These are phyloP conservation scores for Onchidella celtica DNA, from an alignment of 2,888 invertebrate genomes.

Conservation along the genomic window DNA sequence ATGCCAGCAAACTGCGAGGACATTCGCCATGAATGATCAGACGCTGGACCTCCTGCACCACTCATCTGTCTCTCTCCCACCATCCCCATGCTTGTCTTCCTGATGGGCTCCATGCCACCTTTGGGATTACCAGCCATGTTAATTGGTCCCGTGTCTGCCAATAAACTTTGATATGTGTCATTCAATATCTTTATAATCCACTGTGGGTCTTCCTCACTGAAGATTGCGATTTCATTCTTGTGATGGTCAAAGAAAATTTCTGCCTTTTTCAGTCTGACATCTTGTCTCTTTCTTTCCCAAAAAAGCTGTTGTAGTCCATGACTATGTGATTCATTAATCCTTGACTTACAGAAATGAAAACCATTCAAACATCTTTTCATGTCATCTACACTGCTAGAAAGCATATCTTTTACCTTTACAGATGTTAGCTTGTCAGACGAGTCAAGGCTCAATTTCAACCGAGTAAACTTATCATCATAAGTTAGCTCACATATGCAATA, in stretches of 20 bases:
- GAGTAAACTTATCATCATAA: no score
- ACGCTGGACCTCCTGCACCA: no score
- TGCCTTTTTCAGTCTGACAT: not conserved
- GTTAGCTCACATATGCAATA: not conserved
- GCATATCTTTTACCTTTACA: not conserved
- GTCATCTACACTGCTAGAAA: not conserved
- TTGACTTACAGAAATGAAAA: not conserved
- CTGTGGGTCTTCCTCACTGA: not conserved
- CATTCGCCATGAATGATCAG: no score
- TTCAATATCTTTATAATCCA: slow-evolving; percentile 1
- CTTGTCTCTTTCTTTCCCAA: not conserved
- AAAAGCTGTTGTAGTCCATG: slow-evolving; percentile 14
- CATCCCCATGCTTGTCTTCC: no score
- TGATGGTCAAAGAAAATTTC: slow-evolving; percentile 2
- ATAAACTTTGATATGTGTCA: not conserved
- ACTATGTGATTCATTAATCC: not conserved
- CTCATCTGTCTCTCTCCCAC: no score
- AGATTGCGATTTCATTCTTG: not conserved
- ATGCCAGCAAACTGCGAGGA: no score
- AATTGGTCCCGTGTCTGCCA: no score
- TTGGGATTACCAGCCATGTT: no score
- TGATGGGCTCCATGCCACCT: no score
- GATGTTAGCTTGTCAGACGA: slow-evolving; percentile 1
- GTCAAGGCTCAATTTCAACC: not conserved
- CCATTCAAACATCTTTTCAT: not conserved